phyloP scores from a whole-genome alignment of 1,140 invertebrate genomes.

The Pygmarrhopalites habei region DNA sequence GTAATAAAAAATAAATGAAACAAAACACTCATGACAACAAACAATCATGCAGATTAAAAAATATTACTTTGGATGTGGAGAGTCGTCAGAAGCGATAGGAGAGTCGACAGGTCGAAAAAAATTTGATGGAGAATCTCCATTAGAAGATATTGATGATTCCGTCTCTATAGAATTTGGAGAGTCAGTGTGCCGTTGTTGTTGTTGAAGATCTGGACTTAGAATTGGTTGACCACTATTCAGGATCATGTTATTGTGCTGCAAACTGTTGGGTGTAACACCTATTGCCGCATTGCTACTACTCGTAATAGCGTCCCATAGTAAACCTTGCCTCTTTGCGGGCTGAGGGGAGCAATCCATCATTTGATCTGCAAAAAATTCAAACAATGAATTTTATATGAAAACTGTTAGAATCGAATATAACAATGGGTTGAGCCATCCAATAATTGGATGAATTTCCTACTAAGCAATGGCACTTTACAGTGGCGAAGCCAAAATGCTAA shows the following conservation, averaged over 20 bases:
- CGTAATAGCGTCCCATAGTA: not conserved
- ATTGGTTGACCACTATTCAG: slow-evolving; percentile 1
- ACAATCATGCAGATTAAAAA: no score
- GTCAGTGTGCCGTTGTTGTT: slow-evolving; percentile 24
- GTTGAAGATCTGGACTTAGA: slow-evolving; percentile 17
- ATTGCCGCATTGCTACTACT: slow-evolving; percentile 3
- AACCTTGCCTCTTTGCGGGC: slow-evolving; percentile 32
- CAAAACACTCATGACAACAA: no score
- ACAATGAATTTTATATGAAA: no score
- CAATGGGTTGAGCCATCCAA: no score
- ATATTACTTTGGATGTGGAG: slow-evolving; percentile 19
- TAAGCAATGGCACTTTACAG: no score
- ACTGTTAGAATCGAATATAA: no score
- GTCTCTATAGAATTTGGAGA: slow-evolving; percentile 38
- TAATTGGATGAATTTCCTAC: no score
- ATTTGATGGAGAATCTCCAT: slow-evolving; percentile 29
- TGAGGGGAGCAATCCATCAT: slow-evolving; percentile 40
- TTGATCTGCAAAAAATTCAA: no score
- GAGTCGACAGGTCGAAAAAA: slow-evolving; percentile 36
- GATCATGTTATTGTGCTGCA: slow-evolving; percentile 12
- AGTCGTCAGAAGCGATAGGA: slow-evolving; percentile 33
- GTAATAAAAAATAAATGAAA: no score
- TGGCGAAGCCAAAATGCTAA: no score
- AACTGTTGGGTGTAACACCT: not conserved
- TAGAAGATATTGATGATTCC: slow-evolving; percentile 37